Percentiles rank a stretch among this genome's conserved stretches.
These are phyloP conservation scores for Indicator maculatus DNA, from an alignment of 2,113 vertebrate genomes.

Conservation along the genomic window DNA sequence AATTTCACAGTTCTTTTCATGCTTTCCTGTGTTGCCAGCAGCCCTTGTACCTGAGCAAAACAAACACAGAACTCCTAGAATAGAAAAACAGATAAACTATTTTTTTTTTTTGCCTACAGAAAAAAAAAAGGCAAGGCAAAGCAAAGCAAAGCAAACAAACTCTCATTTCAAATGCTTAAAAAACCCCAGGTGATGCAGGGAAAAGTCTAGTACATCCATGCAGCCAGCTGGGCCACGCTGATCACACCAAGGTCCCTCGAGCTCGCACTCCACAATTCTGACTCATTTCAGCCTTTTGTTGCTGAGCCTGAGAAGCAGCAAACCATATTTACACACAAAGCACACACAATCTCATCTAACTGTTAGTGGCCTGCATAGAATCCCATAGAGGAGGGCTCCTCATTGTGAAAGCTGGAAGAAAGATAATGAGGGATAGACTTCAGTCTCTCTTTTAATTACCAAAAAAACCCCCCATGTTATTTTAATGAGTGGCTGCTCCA, in stretches of 20 bases:
- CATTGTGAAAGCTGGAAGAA: not conserved
- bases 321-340: not conserved
- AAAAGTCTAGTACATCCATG: not conserved
- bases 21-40: not conserved
- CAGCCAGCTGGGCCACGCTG: not conserved
- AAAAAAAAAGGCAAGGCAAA: not conserved
- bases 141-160: not conserved
- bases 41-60: not conserved
- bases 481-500: not conserved
- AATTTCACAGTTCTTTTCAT: not conserved
- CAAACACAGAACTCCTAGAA: not conserved
- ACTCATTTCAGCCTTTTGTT: not conserved
- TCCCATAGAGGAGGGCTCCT: not conserved
- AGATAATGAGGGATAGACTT: not conserved
- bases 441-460: not conserved
- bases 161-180: not conserved
- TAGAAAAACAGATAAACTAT: not conserved
- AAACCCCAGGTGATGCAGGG: not conserved
- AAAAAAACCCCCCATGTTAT: not conserved
- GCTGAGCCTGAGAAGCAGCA: not conserved
- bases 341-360: not conserved
- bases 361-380: not conserved
- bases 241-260: rapidly evolving
- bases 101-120: not conserved
- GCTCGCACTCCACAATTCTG: rapidly evolving